These are phyloP conservation scores for Hypomecis punctinalis DNA, from an alignment of 2,888 invertebrate species.

Conservation along the genomic window DNA sequence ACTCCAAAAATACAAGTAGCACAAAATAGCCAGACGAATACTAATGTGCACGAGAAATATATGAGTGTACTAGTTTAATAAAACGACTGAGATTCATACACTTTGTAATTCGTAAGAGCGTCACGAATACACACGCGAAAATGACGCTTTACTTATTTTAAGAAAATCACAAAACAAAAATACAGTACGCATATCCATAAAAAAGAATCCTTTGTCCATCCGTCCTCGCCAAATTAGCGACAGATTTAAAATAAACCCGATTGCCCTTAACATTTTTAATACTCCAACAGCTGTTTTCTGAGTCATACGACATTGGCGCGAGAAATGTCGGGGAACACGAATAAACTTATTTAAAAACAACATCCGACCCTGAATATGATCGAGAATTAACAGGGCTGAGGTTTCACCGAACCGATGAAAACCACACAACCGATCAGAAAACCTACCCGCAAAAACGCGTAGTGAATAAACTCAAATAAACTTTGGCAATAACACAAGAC, in stretches of 20 bases:
- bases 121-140: conserved; percentile 2
- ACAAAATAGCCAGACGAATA: conserved; percentile 4
- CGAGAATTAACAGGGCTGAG: conserved; percentile 60
- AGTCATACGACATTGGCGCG: conserved; percentile 79
- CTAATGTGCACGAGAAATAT: neutral
- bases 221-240: conserved; percentile 52
- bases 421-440: conserved; percentile 32
- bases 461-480: conserved; percentile 64
- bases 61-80: neutral
- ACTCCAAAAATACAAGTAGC: conserved; percentile 1
- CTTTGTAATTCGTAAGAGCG: neutral
- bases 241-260: conserved; percentile 69
- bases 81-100: neutral
- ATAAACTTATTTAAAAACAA: conserved; percentile 63
- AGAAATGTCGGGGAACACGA: conserved; percentile 66
- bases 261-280: conserved; percentile 80
- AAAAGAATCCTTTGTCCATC: conserved; percentile 37
- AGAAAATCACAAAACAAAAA: conserved; percentile 20
- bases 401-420: conserved; percentile 37
- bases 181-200: conserved; percentile 21
- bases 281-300: conserved; percentile 76
- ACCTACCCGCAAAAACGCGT: conserved; percentile 55
- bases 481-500: conserved; percentile 70
- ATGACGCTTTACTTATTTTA: conserved; percentile 12
- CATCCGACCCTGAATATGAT: conserved; percentile 68